Base-by-base conservation (phyloP, 2,888 invertebrate genomes). In the Drosophila lutescens region DNA sequence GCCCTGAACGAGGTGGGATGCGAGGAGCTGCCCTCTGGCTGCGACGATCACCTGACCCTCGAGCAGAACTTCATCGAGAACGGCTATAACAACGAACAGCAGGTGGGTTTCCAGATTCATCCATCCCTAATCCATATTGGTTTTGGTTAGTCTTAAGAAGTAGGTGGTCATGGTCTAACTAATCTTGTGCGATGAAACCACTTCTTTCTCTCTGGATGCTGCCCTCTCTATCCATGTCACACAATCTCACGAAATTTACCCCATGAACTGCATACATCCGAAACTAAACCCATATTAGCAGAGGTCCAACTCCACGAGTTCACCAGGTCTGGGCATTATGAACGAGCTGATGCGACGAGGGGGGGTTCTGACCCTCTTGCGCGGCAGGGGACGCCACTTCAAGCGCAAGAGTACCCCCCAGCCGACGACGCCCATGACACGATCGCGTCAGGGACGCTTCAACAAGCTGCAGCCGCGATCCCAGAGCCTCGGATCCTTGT, bases 1-100 rank as follows among this genome's bases (percentile, higher is more conserved):
- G 97, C 97, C n/a, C 92, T 97, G 67, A 96, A 96, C 67, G 97
- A 97, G 91, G 93, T 97, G 32, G 97, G 97, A 61, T 97, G 97
- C 90, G 97, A 97, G 91, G 97, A 97, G 92, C 94, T 96, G 66
- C 97, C 97, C 15, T 95, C 96, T 8, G 97, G 96, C 55, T 97
- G 96, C 90, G 94, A 94, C 12, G 97, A 97, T 92, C 93, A 97
- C 76, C 77, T 92, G 55, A 89, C 89, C 36, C 82, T 92, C 46
- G 92, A 92, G 93, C 95, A 83, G 93, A 94, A 92, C 92, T 95
- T 93, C 87, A 95, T 95, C 74, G 95, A 94, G 72, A 91, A 92
- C 72, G 89, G 91, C 70, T 91, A 89, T 62, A 92, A 90, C 70
- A 94, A 94, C 62, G 95, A 95, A 73, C 94, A 94, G 80, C 95